phyloP scores from a whole-genome alignment of 2,113 vertebrate species.

The Chloropsis hardwickii region DNA sequence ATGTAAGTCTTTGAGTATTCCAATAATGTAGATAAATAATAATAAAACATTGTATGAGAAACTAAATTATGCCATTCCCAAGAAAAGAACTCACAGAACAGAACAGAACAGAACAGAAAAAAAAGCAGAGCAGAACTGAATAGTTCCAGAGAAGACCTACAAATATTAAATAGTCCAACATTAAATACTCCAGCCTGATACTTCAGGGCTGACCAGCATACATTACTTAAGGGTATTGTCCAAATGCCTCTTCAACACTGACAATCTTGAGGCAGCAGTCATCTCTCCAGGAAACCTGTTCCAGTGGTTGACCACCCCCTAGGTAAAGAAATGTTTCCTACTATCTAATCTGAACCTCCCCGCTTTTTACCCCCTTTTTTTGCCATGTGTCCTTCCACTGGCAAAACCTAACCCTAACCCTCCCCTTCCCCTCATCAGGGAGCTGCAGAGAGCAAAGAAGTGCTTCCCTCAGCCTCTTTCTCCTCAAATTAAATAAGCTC shows the following conservation, averaged over 20 bases:
- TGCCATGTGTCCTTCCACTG: rapidly evolving
- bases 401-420: too few relatives aligned
- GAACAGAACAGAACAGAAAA: background rate
- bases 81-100: background rate
- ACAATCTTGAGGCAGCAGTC: background rate
- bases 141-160: background rate
- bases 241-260: background rate
- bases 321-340: background rate
- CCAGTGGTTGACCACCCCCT: rapidly evolving
- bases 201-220: background rate
- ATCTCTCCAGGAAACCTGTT: background rate
- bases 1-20: background rate
- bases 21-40: background rate
- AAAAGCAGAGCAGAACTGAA: background rate
- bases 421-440: rapidly evolving
- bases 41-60: background rate
- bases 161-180: background rate
- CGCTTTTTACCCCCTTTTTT: background rate
- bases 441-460: background rate
- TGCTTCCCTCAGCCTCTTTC: background rate
- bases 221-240: background rate
- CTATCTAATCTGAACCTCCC: background rate
- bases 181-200: too few relatives aligned
- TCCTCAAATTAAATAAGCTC: background rate
- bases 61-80: background rate